phyloP scores from a whole-genome alignment of 1,140 invertebrate genomes.

The Macrotrachela quadricornifera region DNA sequence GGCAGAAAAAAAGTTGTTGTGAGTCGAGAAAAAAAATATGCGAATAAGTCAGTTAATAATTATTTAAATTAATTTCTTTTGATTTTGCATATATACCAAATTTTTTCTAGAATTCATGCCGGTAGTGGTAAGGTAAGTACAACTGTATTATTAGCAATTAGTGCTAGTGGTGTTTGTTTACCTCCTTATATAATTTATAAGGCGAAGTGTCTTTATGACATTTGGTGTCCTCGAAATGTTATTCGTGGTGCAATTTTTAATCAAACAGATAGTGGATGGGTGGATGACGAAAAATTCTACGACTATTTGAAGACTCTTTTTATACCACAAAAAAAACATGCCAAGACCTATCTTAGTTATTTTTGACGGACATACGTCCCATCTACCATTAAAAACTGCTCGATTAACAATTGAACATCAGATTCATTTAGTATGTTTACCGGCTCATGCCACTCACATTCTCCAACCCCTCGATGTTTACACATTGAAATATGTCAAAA shows the following conservation, averaged over 20 bases:
- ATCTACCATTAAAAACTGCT: background rate
- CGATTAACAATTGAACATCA: slow-evolving; percentile 7
- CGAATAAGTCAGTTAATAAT: too few species aligned
- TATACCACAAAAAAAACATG: background rate
- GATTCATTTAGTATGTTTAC: slow-evolving; percentile 12
- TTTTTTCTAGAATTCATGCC: background rate
- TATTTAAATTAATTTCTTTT: too few species aligned
- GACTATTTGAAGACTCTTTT: background rate
- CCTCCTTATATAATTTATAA: background rate
- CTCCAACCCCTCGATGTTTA: slow-evolving; percentile 12
- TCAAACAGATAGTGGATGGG: background rate
- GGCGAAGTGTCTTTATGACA: background rate
- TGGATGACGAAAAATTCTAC: background rate
- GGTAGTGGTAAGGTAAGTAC: background rate
- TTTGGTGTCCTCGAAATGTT: background rate
- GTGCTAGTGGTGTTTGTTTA: background rate
- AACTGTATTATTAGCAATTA: background rate
- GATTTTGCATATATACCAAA: background rate
- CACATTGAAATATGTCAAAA: slow-evolving; percentile 13
- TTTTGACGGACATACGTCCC: slow-evolving; percentile 8
- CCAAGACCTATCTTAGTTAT: slow-evolving; percentile 4
- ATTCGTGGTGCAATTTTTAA: background rate
- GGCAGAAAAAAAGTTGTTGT: background rate
- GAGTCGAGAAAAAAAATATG: too few species aligned
- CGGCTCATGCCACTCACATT: slow-evolving; percentile 14